These are phyloP conservation scores for Parthenolecanium corni DNA, from an alignment of 2,888 invertebrate species.

Conservation along the genomic window DNA sequence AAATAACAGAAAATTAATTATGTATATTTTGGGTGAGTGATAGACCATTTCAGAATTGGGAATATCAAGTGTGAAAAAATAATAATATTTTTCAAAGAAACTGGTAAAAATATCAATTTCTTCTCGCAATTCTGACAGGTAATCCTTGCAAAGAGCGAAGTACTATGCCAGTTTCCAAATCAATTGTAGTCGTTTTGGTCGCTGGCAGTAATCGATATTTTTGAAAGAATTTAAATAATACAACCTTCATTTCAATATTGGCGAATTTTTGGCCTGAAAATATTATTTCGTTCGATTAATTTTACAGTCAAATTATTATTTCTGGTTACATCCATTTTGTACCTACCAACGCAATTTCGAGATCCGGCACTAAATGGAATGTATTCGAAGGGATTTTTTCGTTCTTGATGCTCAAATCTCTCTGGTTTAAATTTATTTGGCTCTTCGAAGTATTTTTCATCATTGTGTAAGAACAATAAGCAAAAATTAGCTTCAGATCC, in stretches of 20 bases:
- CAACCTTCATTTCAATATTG: conserved; percentile 30
- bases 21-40: no score
- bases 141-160: neutral
- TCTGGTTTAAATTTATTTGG: conserved; percentile 26
- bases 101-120: neutral
- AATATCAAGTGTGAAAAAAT: no score
- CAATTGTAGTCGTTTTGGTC: neutral
- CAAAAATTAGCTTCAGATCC: conserved; percentile 8
- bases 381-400: conserved; percentile 22
- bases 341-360: conserved; percentile 30
- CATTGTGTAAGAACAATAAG: conserved; percentile 18
- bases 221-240: conserved; percentile 18
- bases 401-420: conserved; percentile 21
- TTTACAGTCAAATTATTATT: neutral
- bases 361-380: conserved; percentile 30
- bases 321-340: no score
- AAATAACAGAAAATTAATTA: no score
- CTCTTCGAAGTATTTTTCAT: conserved; percentile 14
- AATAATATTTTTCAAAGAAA: neutral
- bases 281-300: neutral
- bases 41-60: no score
- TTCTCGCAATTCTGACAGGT: neutral
- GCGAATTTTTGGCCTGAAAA: conserved; percentile 30
- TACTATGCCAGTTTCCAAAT: conserved; percentile 9
- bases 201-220: conserved; percentile 14